Evolutionary conservation across 2,888 invertebrate species (phyloP).

Genomic region (Phymatocera aterrima): DNA sequence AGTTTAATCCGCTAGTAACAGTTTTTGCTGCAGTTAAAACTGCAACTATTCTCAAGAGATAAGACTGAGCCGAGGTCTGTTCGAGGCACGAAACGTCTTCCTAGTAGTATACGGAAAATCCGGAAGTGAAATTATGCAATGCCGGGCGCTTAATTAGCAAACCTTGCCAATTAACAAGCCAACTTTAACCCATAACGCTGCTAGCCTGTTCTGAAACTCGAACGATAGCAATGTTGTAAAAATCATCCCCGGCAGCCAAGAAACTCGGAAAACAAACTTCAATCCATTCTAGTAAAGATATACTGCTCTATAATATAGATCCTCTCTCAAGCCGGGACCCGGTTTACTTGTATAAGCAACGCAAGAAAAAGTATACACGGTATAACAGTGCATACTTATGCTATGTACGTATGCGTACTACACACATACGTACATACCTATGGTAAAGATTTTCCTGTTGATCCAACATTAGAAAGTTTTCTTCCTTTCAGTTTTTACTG

Average conservation of each 20-base stretch:
- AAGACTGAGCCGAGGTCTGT: slow-evolving; percentile 29
- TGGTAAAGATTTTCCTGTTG: neutral
- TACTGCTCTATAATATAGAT: neutral
- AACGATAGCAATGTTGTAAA: neutral
- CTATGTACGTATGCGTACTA: no score
- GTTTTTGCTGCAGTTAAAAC: neutral
- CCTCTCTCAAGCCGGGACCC: neutral
- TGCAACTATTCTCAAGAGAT: slow-evolving; percentile 1
- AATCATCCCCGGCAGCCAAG: neutral
- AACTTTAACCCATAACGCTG: slow-evolving; percentile 26
- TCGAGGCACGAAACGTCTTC: slow-evolving; percentile 12
- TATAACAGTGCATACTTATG: no score
- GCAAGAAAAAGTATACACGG: neutral
- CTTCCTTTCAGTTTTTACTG: neutral
- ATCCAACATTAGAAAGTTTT: neutral
- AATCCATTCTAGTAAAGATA: neutral
- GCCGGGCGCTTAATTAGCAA: slow-evolving; percentile 53
- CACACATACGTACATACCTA: no score
- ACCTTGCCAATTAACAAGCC: slow-evolving; percentile 56
- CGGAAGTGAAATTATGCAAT: slow-evolving; percentile 51
- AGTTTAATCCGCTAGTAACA: neutral
- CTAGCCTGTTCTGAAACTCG: neutral
- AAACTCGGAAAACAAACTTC: neutral
- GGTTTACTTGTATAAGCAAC: neutral
- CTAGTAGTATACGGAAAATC: neutral